Percentiles rank a stretch among this genome's conserved stretches.
phyloP scores from a whole-genome alignment of 1,140 invertebrate genomes.

The Sinonovacula constricta region DNA sequence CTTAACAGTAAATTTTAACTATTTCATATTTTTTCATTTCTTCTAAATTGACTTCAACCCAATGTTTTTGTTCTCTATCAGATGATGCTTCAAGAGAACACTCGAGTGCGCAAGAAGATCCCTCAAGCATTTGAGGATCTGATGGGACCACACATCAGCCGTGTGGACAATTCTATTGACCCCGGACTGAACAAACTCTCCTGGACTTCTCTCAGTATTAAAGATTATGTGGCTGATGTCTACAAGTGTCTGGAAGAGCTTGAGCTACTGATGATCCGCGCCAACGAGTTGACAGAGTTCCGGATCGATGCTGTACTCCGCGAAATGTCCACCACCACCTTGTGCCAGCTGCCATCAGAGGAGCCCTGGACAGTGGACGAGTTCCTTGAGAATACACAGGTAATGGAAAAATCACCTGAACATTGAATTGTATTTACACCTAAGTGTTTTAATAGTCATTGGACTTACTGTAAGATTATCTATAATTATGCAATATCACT shows the following conservation, averaged over 20 bases:
- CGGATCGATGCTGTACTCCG: constrained; percentile 92
- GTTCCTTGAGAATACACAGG: constrained; percentile 88
- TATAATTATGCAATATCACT: no score
- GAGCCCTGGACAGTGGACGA: constrained; percentile 92
- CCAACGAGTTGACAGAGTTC: constrained; percentile 95
- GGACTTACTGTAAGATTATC: no score
- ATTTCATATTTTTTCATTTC: no score
- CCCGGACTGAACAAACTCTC: constrained; percentile 88
- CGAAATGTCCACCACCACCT: constrained; percentile 90
- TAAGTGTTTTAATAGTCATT: no score
- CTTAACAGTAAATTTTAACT: no score
- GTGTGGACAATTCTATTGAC: constrained; percentile 82
- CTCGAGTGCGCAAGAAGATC: constrained; percentile 90
- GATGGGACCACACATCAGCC: constrained; percentile 88
- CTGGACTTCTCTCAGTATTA: constrained; percentile 90
- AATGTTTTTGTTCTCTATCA: no score
- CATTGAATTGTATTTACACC: no score
- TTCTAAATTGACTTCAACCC: no score
- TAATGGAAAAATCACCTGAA: no score
- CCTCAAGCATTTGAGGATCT: constrained; percentile 91
- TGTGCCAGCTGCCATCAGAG: constrained; percentile 88
- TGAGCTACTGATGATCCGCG: constrained; percentile 88
- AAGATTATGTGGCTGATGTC: constrained; percentile 84
- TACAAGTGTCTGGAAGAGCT: constrained; percentile 88
- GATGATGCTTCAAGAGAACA: constrained; percentile 78